phyloP scores from a whole-genome alignment of 2,797 vertebrate species.

The Heliangelus exortis region DNA sequence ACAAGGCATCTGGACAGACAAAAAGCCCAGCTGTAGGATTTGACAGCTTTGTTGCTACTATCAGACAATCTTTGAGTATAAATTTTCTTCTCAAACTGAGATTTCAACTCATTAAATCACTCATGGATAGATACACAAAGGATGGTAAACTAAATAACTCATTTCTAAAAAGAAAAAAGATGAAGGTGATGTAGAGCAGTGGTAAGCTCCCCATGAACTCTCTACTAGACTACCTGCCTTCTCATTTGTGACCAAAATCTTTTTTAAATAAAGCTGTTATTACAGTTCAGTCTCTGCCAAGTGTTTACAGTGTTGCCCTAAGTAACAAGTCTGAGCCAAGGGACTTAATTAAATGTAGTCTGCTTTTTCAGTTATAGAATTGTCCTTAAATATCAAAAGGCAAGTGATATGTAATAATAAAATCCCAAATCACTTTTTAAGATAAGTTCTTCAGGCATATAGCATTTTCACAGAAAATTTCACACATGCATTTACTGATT shows the following conservation, averaged over 20 bases:
- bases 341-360: conserved; percentile 65
- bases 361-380: conserved; percentile 51
- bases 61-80: neutral
- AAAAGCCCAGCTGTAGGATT: neutral
- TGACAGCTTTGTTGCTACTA: neutral
- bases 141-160: neutral
- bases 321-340: conserved; percentile 56
- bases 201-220: neutral
- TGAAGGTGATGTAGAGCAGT: neutral
- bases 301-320: conserved; percentile 55
- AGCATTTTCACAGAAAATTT: conserved; percentile 35
- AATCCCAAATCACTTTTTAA: conserved; percentile 28
- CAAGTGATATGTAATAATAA: conserved; percentile 36
- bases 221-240: conserved; percentile 15
- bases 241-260: conserved; percentile 33
- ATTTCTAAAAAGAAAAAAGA: neutral
- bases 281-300: conserved; percentile 33
- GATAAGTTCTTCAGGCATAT: neutral
- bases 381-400: conserved; percentile 55
- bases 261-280: conserved; percentile 46
- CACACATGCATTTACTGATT: conserved; percentile 8
- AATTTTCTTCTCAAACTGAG: neutral
- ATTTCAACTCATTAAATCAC: conserved; percentile 2
- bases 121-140: neutral
- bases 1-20: neutral